Evolutionary conservation across 2,888 invertebrate species (phyloP).

Genomic region (Adela reaumurella): DNA sequence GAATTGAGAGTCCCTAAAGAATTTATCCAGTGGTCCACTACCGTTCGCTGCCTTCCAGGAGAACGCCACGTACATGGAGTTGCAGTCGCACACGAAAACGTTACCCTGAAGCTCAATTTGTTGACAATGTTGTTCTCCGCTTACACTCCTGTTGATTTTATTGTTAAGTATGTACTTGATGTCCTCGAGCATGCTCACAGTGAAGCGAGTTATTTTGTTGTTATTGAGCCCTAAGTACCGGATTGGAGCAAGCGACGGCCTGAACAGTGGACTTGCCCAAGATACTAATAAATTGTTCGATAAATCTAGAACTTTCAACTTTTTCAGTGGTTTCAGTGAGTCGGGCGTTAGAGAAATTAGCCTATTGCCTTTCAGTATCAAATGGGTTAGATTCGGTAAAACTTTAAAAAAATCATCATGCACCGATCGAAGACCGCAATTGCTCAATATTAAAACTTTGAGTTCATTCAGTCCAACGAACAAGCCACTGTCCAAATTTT

Average conservation of each 20-base stretch:
- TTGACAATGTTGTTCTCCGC: too few relatives aligned
- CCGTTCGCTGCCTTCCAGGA: constrained; percentile 40
- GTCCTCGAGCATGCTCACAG: constrained; percentile 55
- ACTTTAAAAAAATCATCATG: constrained; percentile 47
- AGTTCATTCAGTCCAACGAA: constrained; percentile 49
- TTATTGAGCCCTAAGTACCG: constrained; percentile 34
- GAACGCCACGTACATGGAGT: constrained; percentile 35
- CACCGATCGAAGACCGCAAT: constrained; percentile 45
- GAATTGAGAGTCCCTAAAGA: constrained; percentile 30
- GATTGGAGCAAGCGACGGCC: constrained; percentile 36
- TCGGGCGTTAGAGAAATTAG: constrained; percentile 36
- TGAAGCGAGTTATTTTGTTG: constrained; percentile 55
- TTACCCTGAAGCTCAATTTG: constrained; percentile 50
- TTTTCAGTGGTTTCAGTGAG: constrained; percentile 36
- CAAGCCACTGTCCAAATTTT: constrained; percentile 31
- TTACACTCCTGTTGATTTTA: constrained; percentile 15
- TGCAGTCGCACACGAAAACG: constrained; percentile 54
- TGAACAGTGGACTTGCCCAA: constrained; percentile 52
- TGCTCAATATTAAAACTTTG: constrained; percentile 41
- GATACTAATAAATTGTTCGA: constrained; percentile 47
- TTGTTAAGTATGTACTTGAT: constrained; percentile 31
- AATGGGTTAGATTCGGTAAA: constrained; percentile 44
- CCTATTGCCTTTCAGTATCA: constrained; percentile 48
- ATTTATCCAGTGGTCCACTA: constrained; percentile 24
- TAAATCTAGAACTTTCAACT: constrained; percentile 43